Evolutionary conservation across 30 jellyfish, hydroid and myxozoan genomes (phyloP).

Genomic region (Aurelia aurita): DNA sequence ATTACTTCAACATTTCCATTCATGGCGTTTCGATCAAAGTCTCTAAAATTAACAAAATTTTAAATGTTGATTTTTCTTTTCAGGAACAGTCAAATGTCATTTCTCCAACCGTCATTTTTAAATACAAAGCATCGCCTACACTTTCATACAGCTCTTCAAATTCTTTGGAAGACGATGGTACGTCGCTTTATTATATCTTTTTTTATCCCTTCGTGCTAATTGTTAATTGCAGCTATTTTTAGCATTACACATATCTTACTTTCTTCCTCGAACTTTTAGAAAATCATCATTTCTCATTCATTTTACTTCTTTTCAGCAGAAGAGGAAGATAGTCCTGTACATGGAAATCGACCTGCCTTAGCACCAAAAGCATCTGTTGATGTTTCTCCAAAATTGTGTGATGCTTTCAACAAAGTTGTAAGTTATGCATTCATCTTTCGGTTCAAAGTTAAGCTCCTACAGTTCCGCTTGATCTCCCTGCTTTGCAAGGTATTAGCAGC

Average conservation of each 20-base stretch:
- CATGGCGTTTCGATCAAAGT: too few species aligned
- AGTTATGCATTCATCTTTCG: slow-evolving; percentile 4
- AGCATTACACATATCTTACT: too few species aligned
- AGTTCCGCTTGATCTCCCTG: too few species aligned
- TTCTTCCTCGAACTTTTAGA: too few species aligned
- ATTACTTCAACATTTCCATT: too few species aligned
- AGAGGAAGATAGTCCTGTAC: slow-evolving; percentile 19
- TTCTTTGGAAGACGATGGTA: slow-evolving; percentile 68
- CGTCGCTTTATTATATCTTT: background rate
- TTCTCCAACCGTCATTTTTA: slow-evolving; percentile 88
- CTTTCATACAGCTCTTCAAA: slow-evolving; percentile 62
- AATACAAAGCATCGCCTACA: slow-evolving; percentile 91
- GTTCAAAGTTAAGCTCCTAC: too few species aligned
- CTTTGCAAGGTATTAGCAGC: too few species aligned
- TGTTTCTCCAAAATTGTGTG: slow-evolving; percentile 78
- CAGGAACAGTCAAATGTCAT: slow-evolving; percentile 89
- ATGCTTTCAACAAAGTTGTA: slow-evolving; percentile 74
- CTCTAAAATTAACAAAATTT: too few species aligned
- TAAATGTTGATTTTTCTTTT: background rate
- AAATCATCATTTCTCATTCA: too few species aligned
- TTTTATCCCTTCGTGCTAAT: too few species aligned
- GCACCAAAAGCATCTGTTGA: slow-evolving; percentile 44
- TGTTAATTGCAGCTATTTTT: too few species aligned
- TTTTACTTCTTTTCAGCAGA: too few species aligned
- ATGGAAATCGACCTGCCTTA: background rate